phyloP scores from a whole-genome alignment of 2,113 vertebrate species.

The Tachuris rubrigastra region DNA sequence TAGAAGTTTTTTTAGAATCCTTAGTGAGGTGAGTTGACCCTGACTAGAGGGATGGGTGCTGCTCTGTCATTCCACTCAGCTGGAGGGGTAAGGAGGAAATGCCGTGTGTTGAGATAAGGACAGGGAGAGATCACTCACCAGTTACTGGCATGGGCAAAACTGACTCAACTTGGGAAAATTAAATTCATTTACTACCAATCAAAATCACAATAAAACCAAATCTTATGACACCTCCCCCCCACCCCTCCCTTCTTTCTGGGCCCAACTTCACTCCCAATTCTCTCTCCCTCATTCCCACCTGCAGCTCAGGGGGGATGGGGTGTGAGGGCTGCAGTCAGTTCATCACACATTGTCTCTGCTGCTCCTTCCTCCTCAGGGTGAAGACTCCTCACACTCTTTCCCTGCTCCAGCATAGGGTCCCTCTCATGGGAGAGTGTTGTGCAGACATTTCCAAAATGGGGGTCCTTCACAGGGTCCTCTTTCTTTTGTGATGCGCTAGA shows the following conservation, averaged over 20 bases:
- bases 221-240: background rate
- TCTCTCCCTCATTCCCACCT: background rate
- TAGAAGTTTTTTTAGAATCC: background rate
- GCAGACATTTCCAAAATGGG: background rate
- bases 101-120: background rate
- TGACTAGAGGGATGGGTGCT: background rate
- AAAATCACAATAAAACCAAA: background rate
- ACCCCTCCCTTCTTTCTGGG: background rate
- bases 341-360: background rate
- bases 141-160: background rate
- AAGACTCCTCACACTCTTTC: background rate
- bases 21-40: background rate
- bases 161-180: background rate
- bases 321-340: background rate
- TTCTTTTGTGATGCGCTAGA: background rate
- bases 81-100: background rate
- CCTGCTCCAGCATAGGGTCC: background rate
- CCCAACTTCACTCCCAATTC: background rate
- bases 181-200: background rate
- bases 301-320: fast-evolving
- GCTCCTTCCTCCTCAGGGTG: background rate
- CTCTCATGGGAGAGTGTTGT: fast-evolving
- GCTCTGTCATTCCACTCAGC: background rate
- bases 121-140: background rate
- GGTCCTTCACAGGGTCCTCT: background rate